These are phyloP conservation scores for Rattus rattus DNA, from an alignment of 2,113 vertebrate species.

Conservation along the genomic window DNA sequence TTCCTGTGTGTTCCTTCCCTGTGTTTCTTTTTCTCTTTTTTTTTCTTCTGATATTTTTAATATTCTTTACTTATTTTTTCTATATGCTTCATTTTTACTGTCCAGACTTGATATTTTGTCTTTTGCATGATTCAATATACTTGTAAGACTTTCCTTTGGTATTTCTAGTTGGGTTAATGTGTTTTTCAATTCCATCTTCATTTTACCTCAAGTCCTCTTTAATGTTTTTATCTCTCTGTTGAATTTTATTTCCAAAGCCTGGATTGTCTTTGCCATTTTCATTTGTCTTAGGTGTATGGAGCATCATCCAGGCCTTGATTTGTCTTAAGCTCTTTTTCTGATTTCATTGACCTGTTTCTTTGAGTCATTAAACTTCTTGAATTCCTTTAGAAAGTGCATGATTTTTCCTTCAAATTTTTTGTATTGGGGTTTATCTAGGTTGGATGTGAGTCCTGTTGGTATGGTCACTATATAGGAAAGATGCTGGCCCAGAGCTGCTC, in stretches of 20 bases:
- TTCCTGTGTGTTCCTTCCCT: neutral
- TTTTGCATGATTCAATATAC: neutral
- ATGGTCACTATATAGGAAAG: neutral
- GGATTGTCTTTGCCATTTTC: neutral
- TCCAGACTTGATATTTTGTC: neutral
- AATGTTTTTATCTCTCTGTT: neutral
- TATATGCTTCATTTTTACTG: neutral
- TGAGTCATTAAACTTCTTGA: neutral
- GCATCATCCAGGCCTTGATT: neutral
- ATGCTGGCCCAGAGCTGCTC: too few species aligned
- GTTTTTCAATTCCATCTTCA: neutral
- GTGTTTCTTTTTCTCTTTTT: neutral
- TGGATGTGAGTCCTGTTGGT: neutral
- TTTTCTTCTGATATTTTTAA: neutral
- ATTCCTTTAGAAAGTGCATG: neutral
- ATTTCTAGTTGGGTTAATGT: neutral
- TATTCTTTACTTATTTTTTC: neutral
- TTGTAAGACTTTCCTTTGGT: neutral
- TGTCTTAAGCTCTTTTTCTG: neutral
- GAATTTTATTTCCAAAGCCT: neutral
- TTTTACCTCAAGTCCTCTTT: neutral
- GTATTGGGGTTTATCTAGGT: neutral
- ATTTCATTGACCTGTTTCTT: neutral
- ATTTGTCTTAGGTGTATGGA: neutral
- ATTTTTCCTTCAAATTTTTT: neutral